phyloP scores from a whole-genome alignment of 2,113 vertebrate genomes.

The Paratilapia polleni region DNA sequence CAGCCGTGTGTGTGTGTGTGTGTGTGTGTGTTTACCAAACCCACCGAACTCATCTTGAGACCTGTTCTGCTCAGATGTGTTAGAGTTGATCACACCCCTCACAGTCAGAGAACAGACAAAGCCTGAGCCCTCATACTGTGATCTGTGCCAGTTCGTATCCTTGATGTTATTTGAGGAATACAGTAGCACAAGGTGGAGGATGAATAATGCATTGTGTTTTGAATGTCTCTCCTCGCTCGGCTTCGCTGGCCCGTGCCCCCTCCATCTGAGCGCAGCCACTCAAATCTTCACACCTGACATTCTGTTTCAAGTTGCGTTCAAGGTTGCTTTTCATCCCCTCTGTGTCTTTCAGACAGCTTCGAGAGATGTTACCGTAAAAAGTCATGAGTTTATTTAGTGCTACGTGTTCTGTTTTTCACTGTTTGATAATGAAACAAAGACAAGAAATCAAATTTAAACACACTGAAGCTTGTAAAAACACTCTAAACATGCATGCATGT shows the following conservation, averaged over 20 bases:
- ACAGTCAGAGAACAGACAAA: constrained; percentile 35
- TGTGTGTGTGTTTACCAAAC: neutral
- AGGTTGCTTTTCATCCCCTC: constrained; percentile 5
- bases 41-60: neutral
- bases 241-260: neutral
- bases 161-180: constrained; percentile 65
- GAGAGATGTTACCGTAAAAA: neutral
- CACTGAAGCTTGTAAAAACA: neutral
- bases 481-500: too few relatives aligned
- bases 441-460: neutral
- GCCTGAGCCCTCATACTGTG: constrained; percentile 59
- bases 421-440: neutral
- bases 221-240: constrained; percentile 8
- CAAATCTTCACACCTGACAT: constrained; percentile 24
- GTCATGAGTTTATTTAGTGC: neutral
- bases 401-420: neutral
- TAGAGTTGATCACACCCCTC: constrained; percentile 33
- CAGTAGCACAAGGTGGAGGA: constrained; percentile 50
- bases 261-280: neutral
- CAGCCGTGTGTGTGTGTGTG: neutral
- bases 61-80: constrained; percentile 20
- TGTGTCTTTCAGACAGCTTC: neutral
- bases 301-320: constrained; percentile 32
- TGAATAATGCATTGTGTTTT: constrained; percentile 56
- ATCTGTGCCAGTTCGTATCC: constrained; percentile 67